Percentiles rank a stretch among this genome's conserved stretches.
These are phyloP conservation scores for Eupithecia subfuscata DNA, from an alignment of 2,888 invertebrate species.

Conservation along the genomic window DNA sequence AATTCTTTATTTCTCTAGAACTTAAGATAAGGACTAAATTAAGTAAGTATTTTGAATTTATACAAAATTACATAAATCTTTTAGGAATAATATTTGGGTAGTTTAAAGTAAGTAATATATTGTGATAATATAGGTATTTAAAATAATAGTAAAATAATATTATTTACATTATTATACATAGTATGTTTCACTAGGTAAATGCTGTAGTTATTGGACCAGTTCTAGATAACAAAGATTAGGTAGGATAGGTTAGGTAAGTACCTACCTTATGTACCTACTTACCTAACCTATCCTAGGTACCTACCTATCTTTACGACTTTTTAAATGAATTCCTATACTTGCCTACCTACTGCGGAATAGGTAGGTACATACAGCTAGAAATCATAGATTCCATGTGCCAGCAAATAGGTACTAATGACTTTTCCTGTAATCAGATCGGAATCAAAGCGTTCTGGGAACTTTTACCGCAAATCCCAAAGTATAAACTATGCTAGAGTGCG, in stretches of 20 bases:
- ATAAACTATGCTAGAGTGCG: neutral
- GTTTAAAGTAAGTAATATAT: too few species aligned
- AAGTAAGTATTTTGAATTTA: too few species aligned
- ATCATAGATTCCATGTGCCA: constrained; percentile 24
- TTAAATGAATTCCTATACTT: neutral
- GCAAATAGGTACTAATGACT: constrained; percentile 40
- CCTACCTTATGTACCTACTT: neutral
- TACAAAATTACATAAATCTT: too few species aligned
- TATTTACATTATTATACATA: too few species aligned
- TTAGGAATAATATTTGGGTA: too few species aligned
- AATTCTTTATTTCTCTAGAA: too few species aligned
- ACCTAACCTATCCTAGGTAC: neutral
- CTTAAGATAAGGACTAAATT: too few species aligned
- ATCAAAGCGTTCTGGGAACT: constrained; percentile 44
- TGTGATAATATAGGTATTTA: too few species aligned
- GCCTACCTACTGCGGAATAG: neutral
- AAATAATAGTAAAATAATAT: too few species aligned
- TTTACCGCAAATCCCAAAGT: constrained; percentile 19
- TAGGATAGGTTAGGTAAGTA: too few species aligned
- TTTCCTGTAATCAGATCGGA: constrained; percentile 48
- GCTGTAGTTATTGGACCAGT: neutral
- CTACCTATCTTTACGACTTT: neutral
- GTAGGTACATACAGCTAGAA: constrained; percentile 23
- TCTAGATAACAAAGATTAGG: too few species aligned
- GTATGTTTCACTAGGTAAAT: neutral